A percentile compares a stretch with the other conserved stretches of the same genome.
Evolutionary conservation across 2,113 vertebrate species (phyloP).

Genomic region (Capra hircus): DNA sequence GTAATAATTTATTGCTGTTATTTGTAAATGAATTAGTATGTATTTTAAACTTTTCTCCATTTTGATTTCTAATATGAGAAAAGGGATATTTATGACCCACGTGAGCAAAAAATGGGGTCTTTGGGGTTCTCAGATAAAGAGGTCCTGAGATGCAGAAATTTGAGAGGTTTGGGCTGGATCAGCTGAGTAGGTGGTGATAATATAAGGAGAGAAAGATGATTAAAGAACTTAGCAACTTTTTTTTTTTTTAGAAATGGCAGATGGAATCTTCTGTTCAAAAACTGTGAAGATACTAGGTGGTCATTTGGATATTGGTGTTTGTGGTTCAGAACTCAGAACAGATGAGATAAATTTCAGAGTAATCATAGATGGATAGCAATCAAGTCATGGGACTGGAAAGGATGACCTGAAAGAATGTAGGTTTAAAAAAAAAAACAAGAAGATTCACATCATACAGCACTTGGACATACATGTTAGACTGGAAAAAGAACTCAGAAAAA

Average conservation of each 20-base stretch:
- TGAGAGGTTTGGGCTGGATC: background rate
- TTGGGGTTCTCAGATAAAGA: background rate
- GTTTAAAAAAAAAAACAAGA: background rate
- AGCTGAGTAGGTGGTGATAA: background rate
- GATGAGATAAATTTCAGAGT: background rate
- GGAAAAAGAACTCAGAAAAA: background rate
- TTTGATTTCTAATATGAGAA: background rate
- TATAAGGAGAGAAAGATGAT: background rate
- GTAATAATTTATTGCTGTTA: background rate
- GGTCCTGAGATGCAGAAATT: background rate
- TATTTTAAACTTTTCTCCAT: background rate
- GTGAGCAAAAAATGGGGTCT: background rate
- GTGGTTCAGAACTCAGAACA: background rate
- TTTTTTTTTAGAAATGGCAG: background rate
- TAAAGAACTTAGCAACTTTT: background rate
- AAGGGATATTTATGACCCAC: background rate
- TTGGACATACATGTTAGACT: background rate
- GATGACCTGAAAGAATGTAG: background rate
- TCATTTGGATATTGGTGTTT: background rate
- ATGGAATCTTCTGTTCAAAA: background rate
- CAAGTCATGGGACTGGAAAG: background rate
- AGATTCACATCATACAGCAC: background rate
- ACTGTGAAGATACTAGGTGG: background rate
- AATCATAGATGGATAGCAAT: background rate
- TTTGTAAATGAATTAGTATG: background rate